phyloP scores from a whole-genome alignment of 2,888 invertebrate species.

The Spodoptera littoralis region DNA sequence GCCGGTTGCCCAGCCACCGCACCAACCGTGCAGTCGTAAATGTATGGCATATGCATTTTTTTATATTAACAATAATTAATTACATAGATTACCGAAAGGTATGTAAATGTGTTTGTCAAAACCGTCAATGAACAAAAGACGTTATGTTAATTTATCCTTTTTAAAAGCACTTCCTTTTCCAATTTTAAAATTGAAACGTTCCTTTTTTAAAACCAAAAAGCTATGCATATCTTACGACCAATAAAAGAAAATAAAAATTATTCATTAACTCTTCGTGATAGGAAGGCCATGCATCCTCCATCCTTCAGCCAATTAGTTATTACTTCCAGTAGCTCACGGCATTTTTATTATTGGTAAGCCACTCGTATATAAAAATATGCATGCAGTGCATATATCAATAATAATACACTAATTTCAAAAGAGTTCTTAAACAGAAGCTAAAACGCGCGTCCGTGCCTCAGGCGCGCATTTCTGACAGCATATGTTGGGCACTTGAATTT shows the following conservation, averaged over 20 bases:
- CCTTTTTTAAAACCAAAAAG: no score
- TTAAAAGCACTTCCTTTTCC: no score
- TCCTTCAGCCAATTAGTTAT: conserved; percentile 31
- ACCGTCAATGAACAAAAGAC: no score
- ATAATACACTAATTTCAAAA: conserved; percentile 78
- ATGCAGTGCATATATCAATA: conserved; percentile 56
- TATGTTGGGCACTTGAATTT: conserved; percentile 64
- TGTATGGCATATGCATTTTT: no score
- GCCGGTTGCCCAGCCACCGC: no score
- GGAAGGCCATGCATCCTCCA: conserved; percentile 23
- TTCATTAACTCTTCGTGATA: conserved; percentile 14
- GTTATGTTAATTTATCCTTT: no score
- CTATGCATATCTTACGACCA: not conserved
- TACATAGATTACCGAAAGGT: no score
- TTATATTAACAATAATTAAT: no score
- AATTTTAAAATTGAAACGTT: not conserved
- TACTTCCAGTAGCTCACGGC: conserved; percentile 50
- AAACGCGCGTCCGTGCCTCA: conserved; percentile 81
- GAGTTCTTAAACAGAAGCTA: conserved; percentile 86
- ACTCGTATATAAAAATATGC: conserved; percentile 42
- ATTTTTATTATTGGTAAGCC: conserved; percentile 48
- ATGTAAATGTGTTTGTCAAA: no score
- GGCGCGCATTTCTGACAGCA: conserved; percentile 75
- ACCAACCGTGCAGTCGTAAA: no score
- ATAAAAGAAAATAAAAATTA: conserved; percentile 1